Evolutionary conservation across 2,797 vertebrate species (phyloP).

Genomic region (Peromyscus nudipes): DNA sequence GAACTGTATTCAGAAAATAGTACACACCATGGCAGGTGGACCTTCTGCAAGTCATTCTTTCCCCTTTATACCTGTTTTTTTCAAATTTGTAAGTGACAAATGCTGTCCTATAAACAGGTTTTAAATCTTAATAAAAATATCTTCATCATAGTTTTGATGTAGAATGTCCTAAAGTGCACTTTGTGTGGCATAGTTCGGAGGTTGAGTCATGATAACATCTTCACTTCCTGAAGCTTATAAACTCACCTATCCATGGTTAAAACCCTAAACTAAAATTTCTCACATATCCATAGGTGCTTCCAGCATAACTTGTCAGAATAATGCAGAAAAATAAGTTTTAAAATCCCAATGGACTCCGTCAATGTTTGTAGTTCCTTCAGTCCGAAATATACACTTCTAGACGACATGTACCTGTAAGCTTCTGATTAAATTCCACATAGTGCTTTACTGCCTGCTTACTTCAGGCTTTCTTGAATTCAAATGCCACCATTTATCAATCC

Average conservation of each 20-base stretch:
- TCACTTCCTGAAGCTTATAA: constrained; percentile 9
- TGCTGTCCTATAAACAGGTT: neutral
- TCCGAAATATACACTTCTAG: neutral
- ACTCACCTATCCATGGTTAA: neutral
- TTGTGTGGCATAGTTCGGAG: neutral
- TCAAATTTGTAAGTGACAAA: neutral
- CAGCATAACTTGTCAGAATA: neutral
- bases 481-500: constrained; percentile 9
- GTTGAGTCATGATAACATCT: neutral
- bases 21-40: neutral
- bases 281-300: neutral
- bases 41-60: neutral
- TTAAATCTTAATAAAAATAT: constrained; percentile 17
- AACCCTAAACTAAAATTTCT: constrained; percentile 18
- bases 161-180: neutral
- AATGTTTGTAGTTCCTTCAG: constrained; percentile 23
- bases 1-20: neutral
- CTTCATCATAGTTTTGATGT: constrained; percentile 46
- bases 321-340: neutral
- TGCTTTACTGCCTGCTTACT: neutral
- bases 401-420: neutral
- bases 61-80: neutral
- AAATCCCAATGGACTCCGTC: neutral
- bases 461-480: constrained; percentile 11
- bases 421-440: constrained; percentile 23